Percentiles rank a stretch among this genome's conserved stretches.
Evolutionary conservation across 2,113 vertebrate genomes (phyloP).

Genomic region (Pagrus major): DNA sequence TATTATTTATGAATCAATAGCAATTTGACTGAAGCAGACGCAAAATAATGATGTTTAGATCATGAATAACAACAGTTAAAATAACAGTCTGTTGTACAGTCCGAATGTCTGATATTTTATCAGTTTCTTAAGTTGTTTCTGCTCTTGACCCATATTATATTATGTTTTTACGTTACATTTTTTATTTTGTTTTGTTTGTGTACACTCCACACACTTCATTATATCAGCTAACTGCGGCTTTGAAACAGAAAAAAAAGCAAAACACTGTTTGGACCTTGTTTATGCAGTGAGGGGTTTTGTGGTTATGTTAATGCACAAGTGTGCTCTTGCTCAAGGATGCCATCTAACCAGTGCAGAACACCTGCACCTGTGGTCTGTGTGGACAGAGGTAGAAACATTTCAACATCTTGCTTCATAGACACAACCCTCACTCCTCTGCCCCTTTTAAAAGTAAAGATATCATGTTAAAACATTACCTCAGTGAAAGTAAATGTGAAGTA

Average conservation of each 20-base stretch:
- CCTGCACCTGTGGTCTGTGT: not conserved
- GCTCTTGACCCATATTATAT: no score
- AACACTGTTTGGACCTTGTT: not conserved
- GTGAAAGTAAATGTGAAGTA: no score
- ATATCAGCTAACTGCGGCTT: constrained; percentile 5
- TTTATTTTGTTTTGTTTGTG: not conserved
- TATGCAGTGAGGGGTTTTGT: not conserved
- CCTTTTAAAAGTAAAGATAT: no score
- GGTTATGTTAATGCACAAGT: not conserved
- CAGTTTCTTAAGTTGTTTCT: not conserved
- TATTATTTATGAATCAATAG: not conserved
- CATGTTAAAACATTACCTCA: no score
- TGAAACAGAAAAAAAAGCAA: no score
- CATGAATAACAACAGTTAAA: not conserved
- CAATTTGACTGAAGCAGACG: constrained; percentile 7
- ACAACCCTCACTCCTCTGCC: no score
- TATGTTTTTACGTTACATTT: no score
- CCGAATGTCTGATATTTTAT: not conserved
- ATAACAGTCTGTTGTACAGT: not conserved
- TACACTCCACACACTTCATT: not conserved
- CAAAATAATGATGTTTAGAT: constrained; percentile 5
- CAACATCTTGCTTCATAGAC: no score
- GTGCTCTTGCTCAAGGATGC: not conserved
- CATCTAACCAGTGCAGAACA: not conserved
- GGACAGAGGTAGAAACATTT: not conserved